Percentiles rank a stretch among this genome's conserved stretches.
phyloP scores from a whole-genome alignment of 1,140 invertebrate species.

The Grapholita molesta region DNA sequence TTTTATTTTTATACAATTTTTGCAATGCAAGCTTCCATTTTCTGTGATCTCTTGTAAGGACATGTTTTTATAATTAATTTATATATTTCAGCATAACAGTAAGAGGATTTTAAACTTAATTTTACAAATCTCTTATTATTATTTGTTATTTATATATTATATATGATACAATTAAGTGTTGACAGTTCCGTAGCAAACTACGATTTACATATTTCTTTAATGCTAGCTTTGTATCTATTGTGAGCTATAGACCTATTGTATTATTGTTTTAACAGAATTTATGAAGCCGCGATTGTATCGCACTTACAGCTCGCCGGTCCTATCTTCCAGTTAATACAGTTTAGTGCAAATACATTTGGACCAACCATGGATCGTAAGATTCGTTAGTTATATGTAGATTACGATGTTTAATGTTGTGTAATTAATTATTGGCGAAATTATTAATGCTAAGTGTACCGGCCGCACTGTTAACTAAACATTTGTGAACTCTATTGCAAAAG shows the following conservation, averaged over 20 bases:
- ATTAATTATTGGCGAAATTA: conserved; percentile 1
- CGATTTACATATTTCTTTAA: neutral
- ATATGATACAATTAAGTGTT: neutral
- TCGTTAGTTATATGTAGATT: no score
- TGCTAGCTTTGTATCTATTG: neutral
- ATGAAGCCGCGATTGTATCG: neutral
- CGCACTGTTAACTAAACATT: no score
- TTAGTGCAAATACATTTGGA: conserved; percentile 12
- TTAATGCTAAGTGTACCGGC: neutral
- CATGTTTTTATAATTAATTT: conserved; percentile 4
- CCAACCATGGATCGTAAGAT: conserved; percentile 6
- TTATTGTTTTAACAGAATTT: neutral
- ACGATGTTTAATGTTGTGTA: conserved; percentile 7
- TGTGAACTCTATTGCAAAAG: no score
- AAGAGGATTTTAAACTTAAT: conserved; percentile 10
- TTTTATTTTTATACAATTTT: conserved; percentile 24
- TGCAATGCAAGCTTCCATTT: conserved; percentile 42
- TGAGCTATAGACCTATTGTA: neutral
- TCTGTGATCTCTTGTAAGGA: conserved; percentile 41
- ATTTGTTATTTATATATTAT: neutral
- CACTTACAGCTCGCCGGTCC: neutral
- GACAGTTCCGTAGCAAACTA: neutral
- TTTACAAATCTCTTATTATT: neutral
- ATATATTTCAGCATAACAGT: conserved; percentile 4
- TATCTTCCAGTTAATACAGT: conserved; percentile 8